These are phyloP conservation scores for Danio rerio DNA, from an alignment of 2,113 vertebrate genomes.

Conservation along the genomic window DNA sequence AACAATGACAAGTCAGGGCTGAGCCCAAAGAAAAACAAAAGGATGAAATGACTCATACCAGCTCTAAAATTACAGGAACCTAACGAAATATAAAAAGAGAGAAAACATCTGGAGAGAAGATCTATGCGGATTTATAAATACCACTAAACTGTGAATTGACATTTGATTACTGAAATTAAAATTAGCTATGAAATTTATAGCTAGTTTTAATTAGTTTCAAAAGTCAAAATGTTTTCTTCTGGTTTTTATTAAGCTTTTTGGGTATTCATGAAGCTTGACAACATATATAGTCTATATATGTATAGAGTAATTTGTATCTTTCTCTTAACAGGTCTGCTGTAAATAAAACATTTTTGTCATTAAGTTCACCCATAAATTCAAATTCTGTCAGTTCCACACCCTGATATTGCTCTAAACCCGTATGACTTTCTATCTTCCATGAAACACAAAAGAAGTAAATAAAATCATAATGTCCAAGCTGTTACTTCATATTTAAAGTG, in stretches of 20 bases:
- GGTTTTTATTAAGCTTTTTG: no score
- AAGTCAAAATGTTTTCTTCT: no score
- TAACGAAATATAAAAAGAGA: conserved; percentile 14
- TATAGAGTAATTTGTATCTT: no score
- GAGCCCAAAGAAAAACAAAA: conserved; percentile 33
- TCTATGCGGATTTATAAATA: conserved; percentile 32
- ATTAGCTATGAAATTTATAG: neutral
- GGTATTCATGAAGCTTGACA: no score
- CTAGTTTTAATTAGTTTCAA: neutral
- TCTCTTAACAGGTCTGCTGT: neutral
- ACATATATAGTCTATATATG: no score
- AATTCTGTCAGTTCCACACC: neutral
- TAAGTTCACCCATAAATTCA: neutral
- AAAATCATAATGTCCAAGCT: neutral
- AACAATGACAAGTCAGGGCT: neutral
- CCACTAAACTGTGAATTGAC: neutral
- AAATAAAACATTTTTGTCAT: neutral
- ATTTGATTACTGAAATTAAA: neutral
- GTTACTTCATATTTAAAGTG: neutral
- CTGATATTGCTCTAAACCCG: conserved; percentile 1
- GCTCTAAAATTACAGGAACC: conserved; percentile 12
- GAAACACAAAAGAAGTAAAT: neutral
- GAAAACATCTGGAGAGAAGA: conserved; percentile 47
- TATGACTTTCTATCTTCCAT: neutral
- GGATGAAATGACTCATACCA: conserved; percentile 44